A percentile compares a stretch with the other conserved stretches of the same genome.
Conservation (phyloP, 1,140 invertebrate genomes). For the Octopus bimaculoides region DNA sequence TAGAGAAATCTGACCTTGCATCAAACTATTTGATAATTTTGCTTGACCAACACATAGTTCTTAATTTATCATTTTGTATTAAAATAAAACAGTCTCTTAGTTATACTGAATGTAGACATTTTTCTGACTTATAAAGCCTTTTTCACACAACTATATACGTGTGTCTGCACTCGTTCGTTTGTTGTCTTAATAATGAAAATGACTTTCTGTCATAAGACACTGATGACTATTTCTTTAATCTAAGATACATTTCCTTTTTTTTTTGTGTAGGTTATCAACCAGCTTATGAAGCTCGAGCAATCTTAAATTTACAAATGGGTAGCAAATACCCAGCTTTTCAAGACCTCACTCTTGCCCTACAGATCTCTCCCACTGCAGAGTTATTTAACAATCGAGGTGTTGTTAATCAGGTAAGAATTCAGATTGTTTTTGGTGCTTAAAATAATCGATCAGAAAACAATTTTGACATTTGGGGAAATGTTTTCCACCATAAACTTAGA, state of each 20-base stretch:
- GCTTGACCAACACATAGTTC: too few relatives aligned
- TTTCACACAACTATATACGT: too few relatives aligned
- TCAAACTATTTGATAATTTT: too few relatives aligned
- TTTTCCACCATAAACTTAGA: too few relatives aligned
- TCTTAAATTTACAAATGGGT: constrained; percentile 57
- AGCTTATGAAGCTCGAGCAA: constrained; percentile 54
- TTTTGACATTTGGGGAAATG: not conserved
- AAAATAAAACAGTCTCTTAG: too few relatives aligned
- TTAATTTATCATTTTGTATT: too few relatives aligned
- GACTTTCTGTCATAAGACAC: not conserved
- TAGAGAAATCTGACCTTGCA: too few relatives aligned
- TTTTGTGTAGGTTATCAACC: constrained; percentile 29
- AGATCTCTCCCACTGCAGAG: constrained; percentile 47
- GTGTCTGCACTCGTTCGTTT: too few relatives aligned
- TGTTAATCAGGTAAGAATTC: constrained; percentile 47
- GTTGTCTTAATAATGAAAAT: too few relatives aligned
- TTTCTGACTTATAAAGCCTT: too few relatives aligned
- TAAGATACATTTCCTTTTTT: not conserved
- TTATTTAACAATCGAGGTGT: constrained; percentile 56
- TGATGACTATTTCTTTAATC: not conserved
- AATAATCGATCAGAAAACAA: not conserved
- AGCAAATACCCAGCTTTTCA: constrained; percentile 53
- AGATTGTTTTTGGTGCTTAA: not conserved
- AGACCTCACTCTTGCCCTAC: constrained; percentile 53
- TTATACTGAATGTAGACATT: too few relatives aligned